phyloP scores from a whole-genome alignment of 2,888 invertebrate species.

The Drosophila monieri region DNA sequence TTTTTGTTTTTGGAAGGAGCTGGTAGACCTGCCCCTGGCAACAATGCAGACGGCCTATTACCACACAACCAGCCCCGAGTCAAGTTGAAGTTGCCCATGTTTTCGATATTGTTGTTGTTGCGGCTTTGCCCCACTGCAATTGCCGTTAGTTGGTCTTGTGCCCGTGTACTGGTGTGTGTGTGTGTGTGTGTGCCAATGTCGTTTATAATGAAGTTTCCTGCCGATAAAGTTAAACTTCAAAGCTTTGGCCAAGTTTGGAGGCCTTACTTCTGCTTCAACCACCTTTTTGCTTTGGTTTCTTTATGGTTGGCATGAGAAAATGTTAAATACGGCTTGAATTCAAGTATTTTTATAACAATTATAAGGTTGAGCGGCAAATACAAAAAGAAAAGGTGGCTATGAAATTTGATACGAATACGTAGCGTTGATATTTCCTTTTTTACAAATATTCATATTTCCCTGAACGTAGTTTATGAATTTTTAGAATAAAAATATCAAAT shows the following conservation, averaged over 20 bases:
- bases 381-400: not conserved
- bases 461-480: too few relatives aligned
- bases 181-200: constrained; percentile 68
- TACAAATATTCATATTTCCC: too few relatives aligned
- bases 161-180: constrained; percentile 17
- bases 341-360: constrained; percentile 33
- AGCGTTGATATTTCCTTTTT: not conserved
- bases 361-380: not conserved
- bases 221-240: constrained; percentile 72
- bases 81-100: constrained; percentile 40
- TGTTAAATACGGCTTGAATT: constrained; percentile 63
- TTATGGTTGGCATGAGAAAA: constrained; percentile 39
- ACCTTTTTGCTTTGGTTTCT: not conserved
- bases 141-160: constrained; percentile 33
- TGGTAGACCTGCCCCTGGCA: constrained; percentile 35
- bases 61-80: constrained; percentile 51
- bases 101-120: constrained; percentile 26
- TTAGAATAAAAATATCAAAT: too few relatives aligned
- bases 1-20: constrained; percentile 7
- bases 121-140: constrained; percentile 38
- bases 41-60: constrained; percentile 55
- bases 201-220: constrained; percentile 79
- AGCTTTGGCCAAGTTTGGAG: constrained; percentile 44
- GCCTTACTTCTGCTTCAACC: constrained; percentile 14
- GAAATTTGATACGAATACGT: not conserved